Evolutionary conservation across 2,113 vertebrate species (phyloP).

Genomic region (Gobiocypris rarus): DNA sequence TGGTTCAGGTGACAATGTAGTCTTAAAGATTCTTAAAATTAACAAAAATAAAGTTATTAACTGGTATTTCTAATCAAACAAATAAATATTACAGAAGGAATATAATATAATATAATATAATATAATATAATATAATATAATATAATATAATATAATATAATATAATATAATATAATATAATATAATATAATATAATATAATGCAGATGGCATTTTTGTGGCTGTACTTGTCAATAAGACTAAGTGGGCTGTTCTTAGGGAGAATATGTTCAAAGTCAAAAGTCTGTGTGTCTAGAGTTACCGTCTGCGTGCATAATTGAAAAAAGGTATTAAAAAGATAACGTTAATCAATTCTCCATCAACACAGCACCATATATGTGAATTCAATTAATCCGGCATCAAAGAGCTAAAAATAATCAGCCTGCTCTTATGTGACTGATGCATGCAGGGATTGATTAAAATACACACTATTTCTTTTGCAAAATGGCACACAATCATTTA

Average conservation of each 20-base stretch:
- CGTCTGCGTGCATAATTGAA: background rate
- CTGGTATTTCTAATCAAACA: no score
- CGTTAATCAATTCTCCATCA: background rate
- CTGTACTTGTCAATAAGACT: no score
- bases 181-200: no score
- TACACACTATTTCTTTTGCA: background rate
- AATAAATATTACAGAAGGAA: no score
- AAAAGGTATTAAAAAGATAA: background rate
- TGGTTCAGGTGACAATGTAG: no score
- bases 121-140: no score
- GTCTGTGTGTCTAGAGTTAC: background rate
- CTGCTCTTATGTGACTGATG: background rate
- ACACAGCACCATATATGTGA: background rate
- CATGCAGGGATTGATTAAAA: background rate
- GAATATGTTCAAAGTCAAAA: background rate
- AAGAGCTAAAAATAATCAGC: background rate
- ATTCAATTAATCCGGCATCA: slow-evolving; percentile 3
- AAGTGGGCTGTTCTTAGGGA: background rate
- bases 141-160: no score
- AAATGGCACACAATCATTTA: background rate
- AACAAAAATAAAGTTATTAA: no score
- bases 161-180: no score
- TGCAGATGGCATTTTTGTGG: no score
- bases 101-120: no score
- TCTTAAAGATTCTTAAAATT: no score